Conservation (phyloP, 2,113 vertebrate species). For the Ascaphus truei region DNA sequence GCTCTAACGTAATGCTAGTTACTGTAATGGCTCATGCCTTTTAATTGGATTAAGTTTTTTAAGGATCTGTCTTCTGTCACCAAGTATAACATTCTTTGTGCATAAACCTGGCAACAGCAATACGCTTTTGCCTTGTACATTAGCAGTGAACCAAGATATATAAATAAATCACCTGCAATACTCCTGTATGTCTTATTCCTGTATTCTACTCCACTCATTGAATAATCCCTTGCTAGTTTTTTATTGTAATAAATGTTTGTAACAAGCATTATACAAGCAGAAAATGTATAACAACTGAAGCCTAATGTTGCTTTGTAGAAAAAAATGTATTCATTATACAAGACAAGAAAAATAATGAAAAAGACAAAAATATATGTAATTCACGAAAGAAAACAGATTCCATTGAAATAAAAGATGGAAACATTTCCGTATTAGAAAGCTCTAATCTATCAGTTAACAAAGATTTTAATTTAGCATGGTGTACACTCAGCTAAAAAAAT, state of each 20-base stretch:
- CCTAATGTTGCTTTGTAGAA: too few species aligned
- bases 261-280: neutral
- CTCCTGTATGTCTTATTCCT: neutral
- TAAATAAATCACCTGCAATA: neutral
- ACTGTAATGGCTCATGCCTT: neutral
- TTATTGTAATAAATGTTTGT: neutral
- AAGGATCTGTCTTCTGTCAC: neutral
- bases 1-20: neutral
- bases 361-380: slow-evolving; percentile 41
- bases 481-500: too few species aligned
- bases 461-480: too few species aligned
- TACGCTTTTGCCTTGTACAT: neutral
- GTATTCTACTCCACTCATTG: too few species aligned
- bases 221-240: too few species aligned
- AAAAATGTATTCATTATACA: slow-evolving; percentile 32
- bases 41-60: neutral
- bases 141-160: neutral
- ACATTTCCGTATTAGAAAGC: too few species aligned
- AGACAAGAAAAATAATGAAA: slow-evolving; percentile 32
- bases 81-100: neutral
- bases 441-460: too few species aligned
- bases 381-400: too few species aligned
- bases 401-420: too few species aligned
- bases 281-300: too few species aligned
- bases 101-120: neutral